Evolutionary conservation across 2,888 invertebrate genomes (phyloP).

Genomic region (Clistopyga incitator): DNA sequence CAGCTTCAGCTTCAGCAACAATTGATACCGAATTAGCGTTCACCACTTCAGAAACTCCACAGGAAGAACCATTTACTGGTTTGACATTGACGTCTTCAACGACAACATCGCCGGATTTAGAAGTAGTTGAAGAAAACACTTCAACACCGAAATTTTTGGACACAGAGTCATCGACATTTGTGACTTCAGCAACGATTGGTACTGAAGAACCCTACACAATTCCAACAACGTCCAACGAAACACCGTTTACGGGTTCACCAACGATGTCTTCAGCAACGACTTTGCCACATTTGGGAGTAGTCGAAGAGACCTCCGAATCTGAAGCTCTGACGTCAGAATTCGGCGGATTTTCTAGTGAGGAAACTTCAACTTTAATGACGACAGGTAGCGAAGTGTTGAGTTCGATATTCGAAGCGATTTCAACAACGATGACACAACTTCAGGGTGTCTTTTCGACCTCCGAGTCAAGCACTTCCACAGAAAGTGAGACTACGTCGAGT

Average conservation of each 20-base stretch:
- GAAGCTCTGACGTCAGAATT: background rate
- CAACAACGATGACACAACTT: constrained; percentile 42
- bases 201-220: no score
- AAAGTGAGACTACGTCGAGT: constrained; percentile 6
- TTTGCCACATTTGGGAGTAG: background rate
- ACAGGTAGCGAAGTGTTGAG: constrained; percentile 3
- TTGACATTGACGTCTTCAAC: constrained; percentile 1
- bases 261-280: background rate
- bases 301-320: background rate
- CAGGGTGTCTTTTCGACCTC: constrained; percentile 23
- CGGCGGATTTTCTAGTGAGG: background rate
- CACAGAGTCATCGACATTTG: background rate
- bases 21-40: background rate
- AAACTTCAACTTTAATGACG: constrained; percentile 10
- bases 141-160: background rate
- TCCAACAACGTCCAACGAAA: no score
- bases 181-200: no score
- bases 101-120: background rate
- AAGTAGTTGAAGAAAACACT: background rate
- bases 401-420: constrained; percentile 22
- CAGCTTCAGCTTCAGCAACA: background rate
- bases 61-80: background rate
- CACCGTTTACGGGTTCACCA: no score
- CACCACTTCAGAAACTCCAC: background rate
- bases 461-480: constrained; percentile 10